phyloP scores from a whole-genome alignment of 2,113 vertebrate species.

The Dicaeum eximium region DNA sequence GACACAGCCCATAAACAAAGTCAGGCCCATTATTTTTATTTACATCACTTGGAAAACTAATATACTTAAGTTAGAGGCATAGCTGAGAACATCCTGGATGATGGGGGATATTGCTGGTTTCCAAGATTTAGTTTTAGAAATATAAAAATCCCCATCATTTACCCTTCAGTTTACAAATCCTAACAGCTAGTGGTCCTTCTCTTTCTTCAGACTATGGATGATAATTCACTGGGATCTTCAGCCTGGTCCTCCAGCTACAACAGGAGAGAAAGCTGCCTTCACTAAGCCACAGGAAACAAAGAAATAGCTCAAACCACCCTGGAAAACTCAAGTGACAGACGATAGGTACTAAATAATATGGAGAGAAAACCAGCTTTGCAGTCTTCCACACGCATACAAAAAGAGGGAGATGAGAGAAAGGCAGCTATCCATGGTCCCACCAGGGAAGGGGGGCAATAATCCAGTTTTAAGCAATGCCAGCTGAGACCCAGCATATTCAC shows the following conservation, averaged over 20 bases:
- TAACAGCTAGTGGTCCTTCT: background rate
- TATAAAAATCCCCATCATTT: background rate
- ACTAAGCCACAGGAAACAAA: background rate
- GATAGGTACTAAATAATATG: background rate
- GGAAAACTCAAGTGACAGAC: background rate
- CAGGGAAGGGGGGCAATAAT: background rate
- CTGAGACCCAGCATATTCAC: background rate
- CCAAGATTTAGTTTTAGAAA: background rate
- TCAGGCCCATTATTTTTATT: background rate
- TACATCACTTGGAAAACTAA: background rate
- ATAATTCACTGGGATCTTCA: background rate
- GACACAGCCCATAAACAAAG: background rate
- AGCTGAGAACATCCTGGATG: background rate
- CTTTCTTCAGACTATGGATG: background rate
- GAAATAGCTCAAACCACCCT: background rate
- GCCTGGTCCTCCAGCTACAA: background rate
- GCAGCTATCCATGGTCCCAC: background rate
- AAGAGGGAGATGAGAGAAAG: background rate
- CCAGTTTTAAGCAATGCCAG: background rate
- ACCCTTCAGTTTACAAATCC: background rate
- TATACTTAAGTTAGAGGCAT: accelerated
- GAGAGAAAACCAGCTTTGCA: background rate
- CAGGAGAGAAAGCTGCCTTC: background rate
- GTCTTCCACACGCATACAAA: background rate
- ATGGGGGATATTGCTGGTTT: background rate